Evolutionary conservation across 2,888 invertebrate species (phyloP).

Genomic region (Amorpha juglandis): DNA sequence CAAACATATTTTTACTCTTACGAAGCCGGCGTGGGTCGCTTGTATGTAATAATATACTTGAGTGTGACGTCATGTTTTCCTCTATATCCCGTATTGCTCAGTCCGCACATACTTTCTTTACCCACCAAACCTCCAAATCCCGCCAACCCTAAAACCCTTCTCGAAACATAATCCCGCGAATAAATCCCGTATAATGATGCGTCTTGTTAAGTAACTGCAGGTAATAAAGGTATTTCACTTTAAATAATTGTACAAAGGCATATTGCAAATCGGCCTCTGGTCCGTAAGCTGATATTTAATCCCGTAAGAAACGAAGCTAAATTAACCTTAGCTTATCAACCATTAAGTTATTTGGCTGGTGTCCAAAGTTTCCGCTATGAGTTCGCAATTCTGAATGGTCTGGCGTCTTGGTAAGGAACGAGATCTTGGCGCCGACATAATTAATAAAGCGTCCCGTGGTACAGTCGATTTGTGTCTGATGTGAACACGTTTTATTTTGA

Average conservation of each 20-base stretch:
- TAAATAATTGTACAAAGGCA: slow-evolving; percentile 39
- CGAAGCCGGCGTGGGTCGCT: too few relatives aligned
- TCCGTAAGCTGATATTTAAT: slow-evolving; percentile 49
- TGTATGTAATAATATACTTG: too few relatives aligned
- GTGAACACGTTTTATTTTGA: background rate
- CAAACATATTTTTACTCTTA: too few relatives aligned
- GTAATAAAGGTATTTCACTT: slow-evolving; percentile 24
- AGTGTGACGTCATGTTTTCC: too few relatives aligned
- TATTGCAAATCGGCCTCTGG: slow-evolving; percentile 45
- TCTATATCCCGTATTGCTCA: too few relatives aligned
- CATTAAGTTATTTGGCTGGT: slow-evolving; percentile 68
- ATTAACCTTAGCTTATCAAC: slow-evolving; percentile 71
- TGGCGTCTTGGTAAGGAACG: slow-evolving; percentile 50
- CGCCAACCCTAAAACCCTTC: slow-evolving; percentile 20
- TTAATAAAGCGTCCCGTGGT: slow-evolving; percentile 35
- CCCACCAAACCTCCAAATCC: background rate
- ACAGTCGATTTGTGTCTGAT: slow-evolving; percentile 16
- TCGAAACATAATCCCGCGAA: slow-evolving; percentile 22
- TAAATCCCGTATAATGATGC: slow-evolving; percentile 26
- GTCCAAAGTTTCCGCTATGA: slow-evolving; percentile 56
- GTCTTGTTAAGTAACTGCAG: slow-evolving; percentile 25
- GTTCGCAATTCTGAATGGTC: slow-evolving; percentile 42
- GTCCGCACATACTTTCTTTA: background rate
- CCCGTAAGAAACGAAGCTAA: slow-evolving; percentile 55
- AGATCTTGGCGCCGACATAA: slow-evolving; percentile 49